phyloP scores from a whole-genome alignment of 2,797 vertebrate species.

The Ceyx erithaca region DNA sequence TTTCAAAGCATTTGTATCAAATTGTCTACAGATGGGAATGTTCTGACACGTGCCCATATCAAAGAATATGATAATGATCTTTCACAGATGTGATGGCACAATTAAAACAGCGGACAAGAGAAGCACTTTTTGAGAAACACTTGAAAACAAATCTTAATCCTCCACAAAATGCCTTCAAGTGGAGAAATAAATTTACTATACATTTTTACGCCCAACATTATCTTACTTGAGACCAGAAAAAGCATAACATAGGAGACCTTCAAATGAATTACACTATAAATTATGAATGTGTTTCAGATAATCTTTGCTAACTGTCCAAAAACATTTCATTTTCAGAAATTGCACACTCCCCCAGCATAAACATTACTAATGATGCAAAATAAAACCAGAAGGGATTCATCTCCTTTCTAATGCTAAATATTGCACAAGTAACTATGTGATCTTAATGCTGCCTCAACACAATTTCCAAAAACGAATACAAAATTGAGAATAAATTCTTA shows the following conservation, averaged over 20 bases:
- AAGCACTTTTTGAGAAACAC: constrained; percentile 24
- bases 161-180: constrained; percentile 23
- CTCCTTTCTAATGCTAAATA: constrained; percentile 48
- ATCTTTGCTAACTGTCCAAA: constrained; percentile 36
- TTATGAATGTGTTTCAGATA: constrained; percentile 46
- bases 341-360: constrained; percentile 30
- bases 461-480: background rate
- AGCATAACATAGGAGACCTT: background rate
- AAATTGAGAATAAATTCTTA: constrained; percentile 56
- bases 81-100: constrained; percentile 31
- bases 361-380: constrained; percentile 47
- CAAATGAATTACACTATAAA: constrained; percentile 21
- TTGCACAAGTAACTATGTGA: constrained; percentile 27
- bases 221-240: background rate
- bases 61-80: constrained; percentile 42
- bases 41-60: background rate
- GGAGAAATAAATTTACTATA: constrained; percentile 24
- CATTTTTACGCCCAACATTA: background rate
- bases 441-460: constrained; percentile 19
- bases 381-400: constrained; percentile 30
- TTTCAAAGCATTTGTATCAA: background rate
- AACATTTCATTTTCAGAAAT: constrained; percentile 57
- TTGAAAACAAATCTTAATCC: constrained; percentile 19
- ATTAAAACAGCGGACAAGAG: background rate
- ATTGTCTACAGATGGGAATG: background rate